Evolutionary conservation across 2,888 invertebrate species (phyloP).

Genomic region (Euproctis similis): DNA sequence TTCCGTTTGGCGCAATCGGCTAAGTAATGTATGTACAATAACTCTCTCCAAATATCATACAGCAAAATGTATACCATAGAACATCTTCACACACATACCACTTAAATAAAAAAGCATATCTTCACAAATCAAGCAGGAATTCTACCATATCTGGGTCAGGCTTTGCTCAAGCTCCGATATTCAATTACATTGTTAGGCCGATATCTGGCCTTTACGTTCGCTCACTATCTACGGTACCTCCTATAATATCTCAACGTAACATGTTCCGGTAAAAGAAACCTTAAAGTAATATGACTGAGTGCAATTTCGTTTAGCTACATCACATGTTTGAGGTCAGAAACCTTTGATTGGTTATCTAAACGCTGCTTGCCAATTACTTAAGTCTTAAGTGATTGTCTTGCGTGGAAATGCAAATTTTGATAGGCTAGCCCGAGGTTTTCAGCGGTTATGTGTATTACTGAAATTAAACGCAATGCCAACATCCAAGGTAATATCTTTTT

Average conservation of each 20-base stretch:
- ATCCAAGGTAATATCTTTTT: too few species aligned
- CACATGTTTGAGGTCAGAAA: constrained; percentile 36
- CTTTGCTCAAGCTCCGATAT: constrained; percentile 36
- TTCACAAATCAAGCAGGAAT: constrained; percentile 31
- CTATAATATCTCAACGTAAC: too few species aligned
- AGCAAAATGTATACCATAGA: constrained; percentile 7
- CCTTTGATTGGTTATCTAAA: constrained; percentile 62
- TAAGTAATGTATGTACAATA: too few species aligned
- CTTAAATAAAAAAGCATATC: constrained; percentile 15
- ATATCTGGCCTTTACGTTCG: constrained; percentile 49
- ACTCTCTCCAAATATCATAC: not conserved
- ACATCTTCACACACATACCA: constrained; percentile 9
- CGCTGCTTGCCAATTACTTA: constrained; percentile 67
- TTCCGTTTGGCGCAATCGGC: too few species aligned
- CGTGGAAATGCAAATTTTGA: constrained; percentile 36
- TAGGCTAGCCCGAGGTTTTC: constrained; percentile 17
- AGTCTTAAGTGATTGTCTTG: constrained; percentile 67
- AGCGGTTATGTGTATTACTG: too few species aligned
- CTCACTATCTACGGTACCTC: constrained; percentile 54
- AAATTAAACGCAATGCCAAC: too few species aligned
- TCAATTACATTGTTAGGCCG: constrained; percentile 57
- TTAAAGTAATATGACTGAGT: constrained; percentile 18
- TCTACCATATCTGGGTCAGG: constrained; percentile 35
- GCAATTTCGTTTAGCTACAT: constrained; percentile 16
- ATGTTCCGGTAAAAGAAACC: constrained; percentile 21